Base-by-base conservation (phyloP, 2,113 vertebrate genomes). In the Centropus unirufus region DNA sequence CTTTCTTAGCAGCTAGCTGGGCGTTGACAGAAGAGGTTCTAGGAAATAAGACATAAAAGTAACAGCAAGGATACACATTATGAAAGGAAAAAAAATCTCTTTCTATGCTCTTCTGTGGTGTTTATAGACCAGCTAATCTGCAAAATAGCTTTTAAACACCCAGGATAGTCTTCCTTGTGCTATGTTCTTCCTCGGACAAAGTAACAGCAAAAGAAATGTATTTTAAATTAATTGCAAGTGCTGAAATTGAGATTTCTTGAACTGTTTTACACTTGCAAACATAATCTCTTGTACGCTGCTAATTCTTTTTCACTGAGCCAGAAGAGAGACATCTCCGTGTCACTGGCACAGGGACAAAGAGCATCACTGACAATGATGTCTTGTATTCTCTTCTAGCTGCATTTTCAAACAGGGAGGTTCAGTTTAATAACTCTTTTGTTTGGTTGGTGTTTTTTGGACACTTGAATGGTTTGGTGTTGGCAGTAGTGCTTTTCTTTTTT, bases 301-400 rank as follows among this genome's bases (percentile, higher is more conserved):
- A 34, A 92, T 96, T 93, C 92, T 94, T 93, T 95, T 74, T 68
- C 73, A 52, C 74, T 94, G 97, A 97, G 93, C 97, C 96, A 97
- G 96, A 85, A 95, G 93, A 97, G 92, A 78, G 90, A 97, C 93
- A 34, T 98, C 98, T 97, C 97, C 94, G 34, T 97, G 90, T 94
- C 85, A 55, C 77, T 97, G 97, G 94, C 94, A 90, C 13, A 3
- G 81, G 93, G 88, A 92, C 95, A 87, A 89, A 86, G 84, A 24
- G 39, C 6, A 10, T 24, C 13, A 62, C 94, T 92, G 87, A 97
- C 96, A 97, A 93, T 96, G 95, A 61, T 82, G 79, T 42, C 81
- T 46, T 97, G 96, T 97, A 72, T 95, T 94, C 93, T 78, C 93
- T 34, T 52, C 83, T 81, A 32, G 92, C 84, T 86, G 95, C 42